Evolutionary conservation across 2,888 invertebrate species (phyloP), one percentile per base, ranked within the genome.

Genomic region (Mylabris sibirica): DNA sequence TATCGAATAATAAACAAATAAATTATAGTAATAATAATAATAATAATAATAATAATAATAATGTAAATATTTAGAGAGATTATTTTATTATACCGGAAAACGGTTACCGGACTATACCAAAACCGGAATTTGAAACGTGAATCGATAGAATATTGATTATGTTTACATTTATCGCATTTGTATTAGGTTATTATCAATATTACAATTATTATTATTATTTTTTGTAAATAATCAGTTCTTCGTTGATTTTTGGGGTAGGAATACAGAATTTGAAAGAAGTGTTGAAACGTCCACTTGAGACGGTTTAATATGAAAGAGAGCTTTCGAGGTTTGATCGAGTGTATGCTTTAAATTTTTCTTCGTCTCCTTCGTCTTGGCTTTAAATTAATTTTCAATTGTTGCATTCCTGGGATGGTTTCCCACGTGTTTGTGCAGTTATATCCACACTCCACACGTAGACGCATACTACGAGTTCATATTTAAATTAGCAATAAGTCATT

Each of bases 121-220:
- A 57, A 57, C 57, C 57, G 57, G 57, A 57, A 57, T 57, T 57
- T 24, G 24, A 12, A 24, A 53, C 9, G 9, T 1, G 8, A 57
- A 57, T 57, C 57, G 2, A 24, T 24, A 24, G 57, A 57, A 57
- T 57, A 57, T 57, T 57, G 57, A 57, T 49, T 20, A n/a, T 57
- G 57, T 57, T 57, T 24, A 57, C 57, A 57, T 11, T 24, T 57
- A 57, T 20, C 57, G 57, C 24, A 49, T 49, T 49, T 20, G 20
- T 49, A 49, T 49, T 49, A 49, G 8, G 20, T 20, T 49, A 49
- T 49, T 49, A 49, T 9, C 9, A 20, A 20, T 20, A 20, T 49
- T 17, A 12, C 2, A 44, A 49, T 8, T 6, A 57, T 57, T 22
- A 57, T 22, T 9, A 49, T 49, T 17, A 9, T 17, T 6, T 17